phyloP scores from a whole-genome alignment of 2,113 vertebrate species.

The Seriola quinqueradiata region DNA sequence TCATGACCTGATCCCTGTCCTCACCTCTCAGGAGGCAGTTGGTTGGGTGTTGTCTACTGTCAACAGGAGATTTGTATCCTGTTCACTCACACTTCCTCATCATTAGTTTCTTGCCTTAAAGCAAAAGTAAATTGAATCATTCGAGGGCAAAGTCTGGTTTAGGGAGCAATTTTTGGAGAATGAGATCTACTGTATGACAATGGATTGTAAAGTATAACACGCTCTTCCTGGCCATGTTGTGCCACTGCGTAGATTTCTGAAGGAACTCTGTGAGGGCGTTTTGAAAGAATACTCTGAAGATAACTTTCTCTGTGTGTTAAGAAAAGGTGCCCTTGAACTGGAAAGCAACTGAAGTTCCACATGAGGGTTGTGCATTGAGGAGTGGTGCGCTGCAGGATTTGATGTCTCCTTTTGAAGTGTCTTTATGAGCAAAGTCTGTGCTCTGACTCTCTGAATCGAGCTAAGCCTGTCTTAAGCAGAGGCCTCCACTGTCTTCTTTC shows the following conservation, averaged over 20 bases:
- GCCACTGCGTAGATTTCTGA: conserved; percentile 14
- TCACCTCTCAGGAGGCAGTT: conserved; percentile 46
- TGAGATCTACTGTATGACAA: background rate
- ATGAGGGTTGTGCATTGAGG: conserved; percentile 66
- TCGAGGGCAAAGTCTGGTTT: conserved; percentile 14
- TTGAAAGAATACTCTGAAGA: conserved; percentile 50
- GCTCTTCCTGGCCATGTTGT: conserved; percentile 31
- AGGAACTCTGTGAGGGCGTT: conserved; percentile 33
- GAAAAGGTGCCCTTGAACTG: conserved; percentile 81
- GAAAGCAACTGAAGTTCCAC: conserved; percentile 67
- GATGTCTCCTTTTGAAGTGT: conserved; percentile 83
- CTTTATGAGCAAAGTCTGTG: conserved; percentile 75
- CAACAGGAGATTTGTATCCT: conserved; percentile 57
- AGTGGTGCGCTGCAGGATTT: conserved; percentile 66
- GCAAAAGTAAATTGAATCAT: conserved; percentile 45
- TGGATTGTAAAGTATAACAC: conserved; percentile 19
- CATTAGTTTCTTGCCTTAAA: conserved; percentile 8
- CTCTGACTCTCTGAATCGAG: conserved; percentile 70
- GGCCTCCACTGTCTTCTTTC: conserved; percentile 62
- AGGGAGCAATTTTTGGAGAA: conserved; percentile 1
- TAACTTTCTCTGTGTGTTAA: conserved; percentile 56
- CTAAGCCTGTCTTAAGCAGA: conserved; percentile 76
- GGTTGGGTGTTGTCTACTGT: conserved; percentile 59
- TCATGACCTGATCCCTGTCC: conserved; percentile 67
- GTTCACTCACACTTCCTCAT: conserved; percentile 16